These are phyloP conservation scores for Pelochelys cantorii DNA, from an alignment of 2,797 vertebrate species.

Conservation along the genomic window DNA sequence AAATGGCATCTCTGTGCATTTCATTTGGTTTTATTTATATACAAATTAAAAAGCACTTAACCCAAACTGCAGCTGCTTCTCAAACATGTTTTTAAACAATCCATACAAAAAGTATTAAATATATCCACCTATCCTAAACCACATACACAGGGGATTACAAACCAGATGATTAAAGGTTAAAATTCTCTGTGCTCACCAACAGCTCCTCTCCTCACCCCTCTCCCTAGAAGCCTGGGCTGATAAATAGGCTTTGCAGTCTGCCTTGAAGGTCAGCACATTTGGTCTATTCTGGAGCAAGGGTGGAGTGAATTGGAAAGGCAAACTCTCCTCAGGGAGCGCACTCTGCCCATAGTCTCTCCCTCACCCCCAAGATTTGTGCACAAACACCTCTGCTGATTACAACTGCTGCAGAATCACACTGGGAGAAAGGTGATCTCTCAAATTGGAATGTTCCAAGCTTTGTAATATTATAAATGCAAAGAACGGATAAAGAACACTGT, in stretches of 20 bases:
- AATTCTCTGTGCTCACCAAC: background rate
- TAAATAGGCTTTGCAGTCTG: background rate
- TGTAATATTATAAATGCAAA: background rate
- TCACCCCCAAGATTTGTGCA: background rate
- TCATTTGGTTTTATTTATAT: background rate
- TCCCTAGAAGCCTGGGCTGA: background rate
- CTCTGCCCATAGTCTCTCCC: background rate
- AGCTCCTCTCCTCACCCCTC: background rate
- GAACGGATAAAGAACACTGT: background rate
- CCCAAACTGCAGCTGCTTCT: background rate
- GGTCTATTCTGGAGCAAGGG: background rate
- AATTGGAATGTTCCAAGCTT: background rate
- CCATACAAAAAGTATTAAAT: background rate
- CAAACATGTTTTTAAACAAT: background rate
- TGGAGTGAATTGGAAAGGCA: background rate
- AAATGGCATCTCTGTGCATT: background rate
- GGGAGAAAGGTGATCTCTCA: background rate
- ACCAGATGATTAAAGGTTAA: background rate
- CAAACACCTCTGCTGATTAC: background rate
- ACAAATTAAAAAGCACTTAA: background rate
- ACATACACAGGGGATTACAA: background rate
- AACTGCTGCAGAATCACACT: background rate
- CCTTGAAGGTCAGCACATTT: background rate
- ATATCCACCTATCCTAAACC: too few relatives aligned
- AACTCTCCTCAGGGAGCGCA: background rate